phyloP scores from a whole-genome alignment of 2,113 vertebrate genomes.

The Onychostoma macrolepis region DNA sequence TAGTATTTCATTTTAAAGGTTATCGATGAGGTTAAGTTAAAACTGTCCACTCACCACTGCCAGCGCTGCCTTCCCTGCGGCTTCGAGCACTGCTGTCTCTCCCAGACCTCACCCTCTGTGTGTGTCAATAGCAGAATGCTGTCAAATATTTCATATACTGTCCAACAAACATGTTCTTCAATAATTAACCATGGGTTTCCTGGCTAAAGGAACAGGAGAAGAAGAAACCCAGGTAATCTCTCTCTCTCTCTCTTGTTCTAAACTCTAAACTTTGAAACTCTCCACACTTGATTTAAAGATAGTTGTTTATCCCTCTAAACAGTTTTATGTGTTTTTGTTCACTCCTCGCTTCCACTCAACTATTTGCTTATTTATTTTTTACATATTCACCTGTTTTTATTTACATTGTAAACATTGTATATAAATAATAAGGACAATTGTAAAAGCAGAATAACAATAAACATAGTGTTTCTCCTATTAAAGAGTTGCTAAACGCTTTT shows the following conservation, averaged over 20 bases:
- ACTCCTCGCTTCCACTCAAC: background rate
- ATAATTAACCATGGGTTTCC: background rate
- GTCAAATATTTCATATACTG: background rate
- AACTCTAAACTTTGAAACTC: background rate
- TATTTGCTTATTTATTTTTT: background rate
- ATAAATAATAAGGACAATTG: too few relatives aligned
- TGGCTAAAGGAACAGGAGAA: background rate
- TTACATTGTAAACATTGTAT: too few relatives aligned
- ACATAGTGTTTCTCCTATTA: too few relatives aligned
- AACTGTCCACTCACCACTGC: conserved; percentile 81
- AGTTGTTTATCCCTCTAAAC: conserved; percentile 66
- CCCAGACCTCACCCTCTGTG: conserved; percentile 88
- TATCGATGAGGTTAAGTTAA: background rate
- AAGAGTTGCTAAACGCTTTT: background rate
- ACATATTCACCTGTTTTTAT: too few relatives aligned
- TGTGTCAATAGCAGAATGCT: background rate
- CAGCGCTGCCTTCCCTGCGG: conserved; percentile 83
- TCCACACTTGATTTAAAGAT: conserved; percentile 53
- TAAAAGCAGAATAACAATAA: too few relatives aligned
- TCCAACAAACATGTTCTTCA: background rate
- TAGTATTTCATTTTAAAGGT: background rate
- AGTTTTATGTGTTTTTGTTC: conserved; percentile 32
- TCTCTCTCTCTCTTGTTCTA: background rate
- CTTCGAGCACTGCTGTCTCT: conserved; percentile 83
- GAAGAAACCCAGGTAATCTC: background rate